Base-by-base conservation (phyloP, 2,888 invertebrate species). In the Cephus rjabovi region DNA sequence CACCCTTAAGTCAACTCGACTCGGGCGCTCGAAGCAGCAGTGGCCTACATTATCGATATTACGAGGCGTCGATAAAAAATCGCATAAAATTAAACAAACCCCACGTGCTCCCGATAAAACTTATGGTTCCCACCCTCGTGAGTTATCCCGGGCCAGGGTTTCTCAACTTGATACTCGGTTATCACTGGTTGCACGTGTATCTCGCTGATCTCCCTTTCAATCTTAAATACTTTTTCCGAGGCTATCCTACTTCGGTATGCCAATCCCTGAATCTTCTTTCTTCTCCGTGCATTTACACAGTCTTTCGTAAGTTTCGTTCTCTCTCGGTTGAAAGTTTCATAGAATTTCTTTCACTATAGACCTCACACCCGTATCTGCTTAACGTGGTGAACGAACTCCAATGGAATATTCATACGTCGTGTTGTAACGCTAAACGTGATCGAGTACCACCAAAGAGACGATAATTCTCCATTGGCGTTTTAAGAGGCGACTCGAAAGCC, bases 41-140 rank as follows among this genome's bases (percentile, higher is more conserved):
- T 84, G 82, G 85, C 88, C 88, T 88, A 89, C 91, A 90, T 91
- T 91, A 91, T 91, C 91, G 90, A 91, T 91, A 91, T 91, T 91
- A 91, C 91, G 90, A 90, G 88, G 87, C 89, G 89, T 87, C 90
- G 90, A 91, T 91, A 91, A 91, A 91, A 90, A 90, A 91, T 90
- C 89, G 89, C 91, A 90, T 91, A 90, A 91, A 91, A 91, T 91
- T 91, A 90, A 89, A 87, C 89, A 90, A 89, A 85, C 84, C 83
- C 86, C 88, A 87, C 87, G 87, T 87, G 87, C 84, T 84, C 80
- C 79, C 86, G 86, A 88, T 89, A 88, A 88, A 89, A 89, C 84
- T 87, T 82, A 81, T 80, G 34, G 34, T 34, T 74, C 34, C 74
- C 74, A 34, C 34, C 56, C 73, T 73, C 73, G 73, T 75, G 75